Evolutionary conservation across 2,888 invertebrate species (phyloP).

Genomic region (Oegoconia quadripuncta): DNA sequence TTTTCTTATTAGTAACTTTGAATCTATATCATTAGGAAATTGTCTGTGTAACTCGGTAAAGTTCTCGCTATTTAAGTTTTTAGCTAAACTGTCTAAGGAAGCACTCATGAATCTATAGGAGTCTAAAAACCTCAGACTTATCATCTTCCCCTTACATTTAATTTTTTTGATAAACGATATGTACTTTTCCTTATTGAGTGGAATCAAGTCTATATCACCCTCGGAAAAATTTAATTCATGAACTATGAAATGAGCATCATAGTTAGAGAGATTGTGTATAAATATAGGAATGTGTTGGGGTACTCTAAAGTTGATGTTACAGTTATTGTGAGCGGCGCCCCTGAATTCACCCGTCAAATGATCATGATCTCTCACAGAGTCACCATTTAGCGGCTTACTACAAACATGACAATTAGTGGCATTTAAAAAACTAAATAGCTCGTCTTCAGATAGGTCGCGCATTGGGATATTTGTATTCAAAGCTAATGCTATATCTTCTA

Average conservation of each 20-base stretch:
- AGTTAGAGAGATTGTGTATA: constrained; percentile 28
- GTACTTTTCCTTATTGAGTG: constrained; percentile 32
- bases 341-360: constrained; percentile 25
- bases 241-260: constrained; percentile 34
- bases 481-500: constrained; percentile 9
- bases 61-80: constrained; percentile 12
- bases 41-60: constrained; percentile 11
- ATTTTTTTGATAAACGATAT: constrained; percentile 36
- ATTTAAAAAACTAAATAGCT: constrained; percentile 3
- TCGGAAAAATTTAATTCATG: constrained; percentile 25
- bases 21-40: constrained; percentile 14
- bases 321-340: constrained; percentile 26
- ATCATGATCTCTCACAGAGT: constrained; percentile 19
- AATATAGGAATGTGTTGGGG: constrained; percentile 18
- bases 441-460: constrained; percentile 5
- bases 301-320: constrained; percentile 23
- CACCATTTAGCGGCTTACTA: constrained; percentile 15
- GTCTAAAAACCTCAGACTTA: constrained; percentile 15
- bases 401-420: constrained; percentile 19
- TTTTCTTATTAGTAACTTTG: constrained; percentile 17
- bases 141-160: too few relatives aligned
- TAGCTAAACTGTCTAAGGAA: constrained; percentile 10
- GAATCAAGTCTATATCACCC: constrained; percentile 23
- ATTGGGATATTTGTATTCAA: constrained; percentile 15
- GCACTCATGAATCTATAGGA: constrained; percentile 1